A percentile compares a stretch with the other conserved stretches of the same genome.
These are phyloP conservation scores for Trachelus troglodyta DNA, from an alignment of 2,888 invertebrate species.

Conservation along the genomic window DNA sequence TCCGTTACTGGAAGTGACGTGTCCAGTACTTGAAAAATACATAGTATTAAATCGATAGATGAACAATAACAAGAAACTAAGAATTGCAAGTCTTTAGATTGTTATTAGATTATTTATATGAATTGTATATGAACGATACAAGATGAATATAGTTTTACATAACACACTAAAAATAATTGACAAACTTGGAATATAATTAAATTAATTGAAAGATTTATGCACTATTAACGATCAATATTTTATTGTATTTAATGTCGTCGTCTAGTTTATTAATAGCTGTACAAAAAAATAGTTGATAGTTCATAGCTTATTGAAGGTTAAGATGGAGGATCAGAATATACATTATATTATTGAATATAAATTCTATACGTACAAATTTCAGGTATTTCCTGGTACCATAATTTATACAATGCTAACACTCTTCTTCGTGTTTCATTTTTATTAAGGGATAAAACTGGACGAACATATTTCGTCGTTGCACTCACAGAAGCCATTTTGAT, in stretches of 20 bases:
- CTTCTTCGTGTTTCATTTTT: slow-evolving; percentile 82
- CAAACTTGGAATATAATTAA: background rate
- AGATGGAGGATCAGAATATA: background rate
- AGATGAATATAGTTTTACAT: slow-evolving; percentile 18
- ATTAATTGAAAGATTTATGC: slow-evolving; percentile 5
- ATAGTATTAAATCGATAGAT: slow-evolving; percentile 17
- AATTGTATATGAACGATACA: background rate
- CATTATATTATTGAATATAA: background rate
- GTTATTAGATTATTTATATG: slow-evolving; percentile 1
- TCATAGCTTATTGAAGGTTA: background rate
- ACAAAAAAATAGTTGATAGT: background rate
- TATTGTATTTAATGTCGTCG: background rate
- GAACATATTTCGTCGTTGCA: slow-evolving; percentile 75
- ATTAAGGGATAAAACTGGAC: slow-evolving; percentile 86
- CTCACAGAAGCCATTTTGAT: slow-evolving; percentile 67
- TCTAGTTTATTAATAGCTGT: slow-evolving; percentile 6
- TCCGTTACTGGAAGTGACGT: slow-evolving; percentile 85
- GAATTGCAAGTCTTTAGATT: slow-evolving; percentile 5
- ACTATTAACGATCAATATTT: slow-evolving; percentile 8
- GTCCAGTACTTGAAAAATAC: slow-evolving; percentile 76
- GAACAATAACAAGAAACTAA: background rate
- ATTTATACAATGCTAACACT: slow-evolving; percentile 89
- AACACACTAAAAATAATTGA: slow-evolving; percentile 22
- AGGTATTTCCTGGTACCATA: slow-evolving; percentile 94
- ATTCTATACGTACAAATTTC: slow-evolving; percentile 77